A percentile compares a stretch with the other conserved stretches of the same genome.
Conservation (phyloP, 2,888 invertebrate genomes). For the Julus scandinavius region DNA sequence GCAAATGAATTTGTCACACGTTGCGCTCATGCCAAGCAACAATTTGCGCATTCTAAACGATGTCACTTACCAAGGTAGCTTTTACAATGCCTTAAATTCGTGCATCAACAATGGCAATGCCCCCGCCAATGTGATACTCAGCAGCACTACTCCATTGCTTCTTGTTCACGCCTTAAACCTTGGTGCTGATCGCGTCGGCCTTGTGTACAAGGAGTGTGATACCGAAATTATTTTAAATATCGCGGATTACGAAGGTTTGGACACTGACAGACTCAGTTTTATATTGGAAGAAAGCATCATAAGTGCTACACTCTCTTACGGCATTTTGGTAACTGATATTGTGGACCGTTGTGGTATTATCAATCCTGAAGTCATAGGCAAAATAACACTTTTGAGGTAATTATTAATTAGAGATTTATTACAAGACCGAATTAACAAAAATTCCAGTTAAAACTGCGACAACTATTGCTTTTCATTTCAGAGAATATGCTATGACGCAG, state of each 20-base stretch:
- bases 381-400: slow-evolving; percentile 63
- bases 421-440: not conserved
- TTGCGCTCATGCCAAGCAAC: not conserved
- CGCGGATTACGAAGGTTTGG: not conserved
- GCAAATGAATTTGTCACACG: not conserved
- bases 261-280: not conserved
- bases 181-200: not conserved
- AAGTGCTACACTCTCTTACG: slow-evolving; percentile 54
- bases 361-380: slow-evolving; percentile 62
- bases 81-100: not conserved
- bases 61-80: not conserved
- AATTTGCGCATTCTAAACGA: slow-evolving; percentile 6
- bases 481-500: not conserved
- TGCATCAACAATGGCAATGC: not conserved
- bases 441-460: not conserved
- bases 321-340: slow-evolving; percentile 61
- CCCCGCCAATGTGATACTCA: not conserved
- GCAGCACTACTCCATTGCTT: not conserved
- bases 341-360: slow-evolving; percentile 62
- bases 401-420: not conserved
- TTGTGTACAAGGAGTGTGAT: not conserved
- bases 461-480: slow-evolving; percentile 5
- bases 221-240: not conserved
- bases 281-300: not conserved
- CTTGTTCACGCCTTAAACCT: not conserved